Evolutionary conservation across 2,888 invertebrate species (phyloP).

Genomic region (Tipula confusa): DNA sequence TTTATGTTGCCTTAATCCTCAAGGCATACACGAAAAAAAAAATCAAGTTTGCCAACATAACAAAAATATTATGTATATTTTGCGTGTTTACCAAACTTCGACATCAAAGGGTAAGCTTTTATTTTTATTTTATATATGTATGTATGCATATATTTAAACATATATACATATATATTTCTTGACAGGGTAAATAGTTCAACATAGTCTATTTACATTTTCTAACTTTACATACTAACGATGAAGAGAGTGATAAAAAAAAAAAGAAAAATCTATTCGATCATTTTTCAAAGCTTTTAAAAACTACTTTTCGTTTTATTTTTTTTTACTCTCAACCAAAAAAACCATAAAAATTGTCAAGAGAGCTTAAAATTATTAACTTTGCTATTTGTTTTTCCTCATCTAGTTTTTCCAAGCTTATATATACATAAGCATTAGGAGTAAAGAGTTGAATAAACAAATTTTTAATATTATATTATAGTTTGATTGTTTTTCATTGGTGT

Average conservation of each 20-base stretch:
- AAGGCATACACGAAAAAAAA: background rate
- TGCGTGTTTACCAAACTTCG: slow-evolving; percentile 9
- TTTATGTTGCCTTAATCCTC: background rate
- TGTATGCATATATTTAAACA: background rate
- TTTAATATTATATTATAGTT: background rate
- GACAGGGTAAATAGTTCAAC: background rate
- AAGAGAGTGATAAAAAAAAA: background rate
- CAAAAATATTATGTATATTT: slow-evolving; percentile 25
- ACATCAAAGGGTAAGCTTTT: slow-evolving; percentile 21
- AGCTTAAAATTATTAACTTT: background rate
- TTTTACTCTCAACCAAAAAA: background rate
- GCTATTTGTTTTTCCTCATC: background rate
- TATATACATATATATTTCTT: background rate
- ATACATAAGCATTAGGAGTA: background rate
- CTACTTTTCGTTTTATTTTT: background rate
- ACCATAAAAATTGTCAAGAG: slow-evolving; percentile 20
- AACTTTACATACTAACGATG: background rate
- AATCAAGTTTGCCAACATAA: background rate
- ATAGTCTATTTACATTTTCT: background rate
- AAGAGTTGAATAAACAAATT: background rate
- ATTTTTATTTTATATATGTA: background rate
- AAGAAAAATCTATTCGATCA: background rate
- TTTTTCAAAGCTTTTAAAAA: background rate
- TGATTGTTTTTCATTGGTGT: background rate
- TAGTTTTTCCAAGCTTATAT: background rate